Conservation (phyloP, 2,797 vertebrate genomes). For the Lagodon rhomboides region DNA sequence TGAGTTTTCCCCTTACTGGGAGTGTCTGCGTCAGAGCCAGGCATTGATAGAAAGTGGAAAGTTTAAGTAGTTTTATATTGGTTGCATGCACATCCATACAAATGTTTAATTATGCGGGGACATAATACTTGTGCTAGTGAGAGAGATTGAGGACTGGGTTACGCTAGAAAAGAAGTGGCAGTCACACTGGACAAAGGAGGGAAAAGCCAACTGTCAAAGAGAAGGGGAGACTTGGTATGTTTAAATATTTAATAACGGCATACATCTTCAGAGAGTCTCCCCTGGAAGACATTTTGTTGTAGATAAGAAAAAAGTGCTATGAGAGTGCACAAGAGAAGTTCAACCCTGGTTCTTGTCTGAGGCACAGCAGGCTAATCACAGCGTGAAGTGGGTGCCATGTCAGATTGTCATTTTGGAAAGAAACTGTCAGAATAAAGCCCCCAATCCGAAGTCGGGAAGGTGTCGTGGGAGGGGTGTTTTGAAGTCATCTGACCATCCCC, state of each 20-base stretch:
- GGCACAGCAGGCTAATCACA: neutral
- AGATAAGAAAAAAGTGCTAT: too few relatives aligned
- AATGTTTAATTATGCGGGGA: neutral
- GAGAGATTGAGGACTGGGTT: neutral
- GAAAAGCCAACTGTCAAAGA: neutral
- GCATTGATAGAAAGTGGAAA: slow-evolving; percentile 14
- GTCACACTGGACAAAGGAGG: neutral
- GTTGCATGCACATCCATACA: neutral
- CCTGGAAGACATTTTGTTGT: neutral
- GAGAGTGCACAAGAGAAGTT: neutral
- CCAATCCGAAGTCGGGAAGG: neutral
- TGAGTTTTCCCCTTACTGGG: slow-evolving; percentile 20
- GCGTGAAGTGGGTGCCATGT: neutral
- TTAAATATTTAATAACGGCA: too few relatives aligned
- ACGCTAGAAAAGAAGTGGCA: neutral
- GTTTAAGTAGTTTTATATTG: neutral
- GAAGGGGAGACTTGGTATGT: neutral
- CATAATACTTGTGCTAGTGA: too few relatives aligned
- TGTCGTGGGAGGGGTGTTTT: neutral
- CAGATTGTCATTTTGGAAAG: neutral
- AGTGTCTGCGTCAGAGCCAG: slow-evolving; percentile 20
- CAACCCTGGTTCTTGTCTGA: neutral
- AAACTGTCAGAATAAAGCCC: too few relatives aligned
- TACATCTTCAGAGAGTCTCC: neutral
- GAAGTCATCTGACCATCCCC: too few relatives aligned